Conservation (phyloP, 2,113 vertebrate species). For the Percopsis transmontana region DNA sequence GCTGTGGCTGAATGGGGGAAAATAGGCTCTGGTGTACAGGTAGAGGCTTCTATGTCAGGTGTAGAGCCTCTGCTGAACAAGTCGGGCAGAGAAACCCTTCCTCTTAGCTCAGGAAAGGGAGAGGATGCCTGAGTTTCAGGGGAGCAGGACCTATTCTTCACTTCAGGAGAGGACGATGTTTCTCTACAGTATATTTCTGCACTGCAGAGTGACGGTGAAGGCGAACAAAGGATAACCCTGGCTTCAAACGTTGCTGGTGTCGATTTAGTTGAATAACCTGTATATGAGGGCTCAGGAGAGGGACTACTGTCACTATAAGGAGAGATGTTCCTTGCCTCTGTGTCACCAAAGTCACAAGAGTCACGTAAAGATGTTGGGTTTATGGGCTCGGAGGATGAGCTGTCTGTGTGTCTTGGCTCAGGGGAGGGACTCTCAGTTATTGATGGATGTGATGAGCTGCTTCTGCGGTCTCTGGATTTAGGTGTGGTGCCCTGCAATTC, state of each 20-base stretch:
- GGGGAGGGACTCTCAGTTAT: conserved; percentile 42
- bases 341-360: conserved; percentile 7
- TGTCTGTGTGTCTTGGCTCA: conserved; percentile 38
- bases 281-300: conserved; percentile 21
- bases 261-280: conserved; percentile 20
- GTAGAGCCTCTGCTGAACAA: conserved; percentile 67
- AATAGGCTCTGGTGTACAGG: conserved; percentile 37
- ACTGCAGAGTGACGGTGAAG: conserved; percentile 25
- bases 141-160: conserved; percentile 32
- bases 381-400: conserved; percentile 32
- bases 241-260: conserved; percentile 42
- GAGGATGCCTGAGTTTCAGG: conserved; percentile 46
- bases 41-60: conserved; percentile 46
- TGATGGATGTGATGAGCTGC: conserved; percentile 36
- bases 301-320: conserved; percentile 35
- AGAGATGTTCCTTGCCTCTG: conserved; percentile 8
- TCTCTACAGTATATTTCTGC: conserved; percentile 32
- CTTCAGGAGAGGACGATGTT: conserved; percentile 27
- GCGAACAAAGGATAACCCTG: conserved; percentile 25
- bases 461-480: conserved; percentile 30
- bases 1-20: conserved; percentile 13
- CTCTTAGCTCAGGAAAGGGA: conserved; percentile 49
- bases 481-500: conserved; percentile 41
- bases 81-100: conserved; percentile 65
- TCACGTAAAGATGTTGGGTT: conserved; percentile 24